Evolutionary conservation across 2,797 vertebrate species (phyloP).

Genomic region (Sebastes matsubarae): DNA sequence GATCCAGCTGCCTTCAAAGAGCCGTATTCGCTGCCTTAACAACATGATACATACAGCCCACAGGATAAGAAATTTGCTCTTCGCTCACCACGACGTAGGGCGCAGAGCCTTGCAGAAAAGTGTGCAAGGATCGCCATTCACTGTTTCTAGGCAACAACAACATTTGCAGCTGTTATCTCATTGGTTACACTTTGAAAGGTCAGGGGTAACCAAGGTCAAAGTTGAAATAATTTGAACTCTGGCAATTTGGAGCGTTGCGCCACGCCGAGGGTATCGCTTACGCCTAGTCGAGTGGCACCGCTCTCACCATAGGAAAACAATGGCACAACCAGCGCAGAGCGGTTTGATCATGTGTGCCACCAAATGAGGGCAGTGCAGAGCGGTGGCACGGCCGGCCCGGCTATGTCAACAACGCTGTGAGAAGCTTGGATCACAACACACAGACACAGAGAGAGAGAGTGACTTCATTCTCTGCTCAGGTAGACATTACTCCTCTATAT

Average conservation of each 20-base stretch:
- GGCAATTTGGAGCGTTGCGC: background rate
- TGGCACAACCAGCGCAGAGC: no score
- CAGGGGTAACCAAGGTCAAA: background rate
- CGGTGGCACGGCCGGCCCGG: no score
- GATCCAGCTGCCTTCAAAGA: no score
- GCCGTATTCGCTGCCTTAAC: background rate
- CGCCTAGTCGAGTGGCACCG: background rate
- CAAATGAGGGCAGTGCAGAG: no score
- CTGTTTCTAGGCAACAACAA: no score
- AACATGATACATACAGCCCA: background rate
- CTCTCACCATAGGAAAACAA: background rate
- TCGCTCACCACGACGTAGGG: background rate
- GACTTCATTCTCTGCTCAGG: no score
- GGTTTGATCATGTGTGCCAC: background rate
- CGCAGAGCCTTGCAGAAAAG: no score
- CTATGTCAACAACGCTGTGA: background rate
- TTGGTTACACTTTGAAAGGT: background rate
- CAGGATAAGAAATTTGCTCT: background rate
- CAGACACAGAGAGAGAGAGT: no score
- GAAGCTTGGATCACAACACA: background rate
- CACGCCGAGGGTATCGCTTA: background rate
- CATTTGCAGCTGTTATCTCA: background rate
- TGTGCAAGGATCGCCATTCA: no score
- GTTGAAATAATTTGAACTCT: background rate
- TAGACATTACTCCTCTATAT: no score